Evolutionary conservation across 1,140 invertebrate genomes (phyloP), one percentile per base, ranked within the genome.

Genomic region (Maconellicoccus hirsutus): DNA sequence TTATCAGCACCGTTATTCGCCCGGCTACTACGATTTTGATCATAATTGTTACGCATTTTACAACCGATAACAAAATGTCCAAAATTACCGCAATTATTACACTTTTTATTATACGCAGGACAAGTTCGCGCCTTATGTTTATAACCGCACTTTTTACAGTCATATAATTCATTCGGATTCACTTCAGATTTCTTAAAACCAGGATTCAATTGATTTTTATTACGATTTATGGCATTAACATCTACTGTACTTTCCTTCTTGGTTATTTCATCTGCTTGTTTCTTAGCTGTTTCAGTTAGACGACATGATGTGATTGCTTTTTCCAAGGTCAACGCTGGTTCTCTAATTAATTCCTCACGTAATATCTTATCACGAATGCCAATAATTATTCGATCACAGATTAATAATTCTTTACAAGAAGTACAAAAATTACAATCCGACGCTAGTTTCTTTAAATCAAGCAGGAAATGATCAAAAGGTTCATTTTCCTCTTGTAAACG

Each of bases 401-500:
- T 7, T 7, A 63, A 4, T 23, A 61, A 33, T 61, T 71, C 70
- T 63, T 71, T 61, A 16, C 26, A 52, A 8, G 42, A 23, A 25
- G 29, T 12, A 26, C 27, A 61, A 27, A 71, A 69, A 23, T 59
- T 33, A 38, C 70, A 71, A 25, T 33, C n/a, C n/a, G 59, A 29
- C 2, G 61, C 61, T 14, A 63, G 14, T 71, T 71, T 71, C 38
- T 71, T 71, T 12, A 63, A 14, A 63, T 71, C 70, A 1, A 59
- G 59, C 7, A 76, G 66, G 71, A 75, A 78, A 63, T 72, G 16
- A 71, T 79, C 75, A 59, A 78, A 78, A 19, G 33, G 70, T 72
- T 78, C 78, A 38, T 71, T 74, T 22, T 71, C 70, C 66, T 72
- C 71, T 71, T 77, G 77, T 26, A 26, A 23, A 21, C 75, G 70